Percentiles rank a stretch among this genome's conserved stretches.
These are phyloP conservation scores for Phoeniculus purpureus DNA, from an alignment of 2,797 vertebrate species.

Conservation along the genomic window DNA sequence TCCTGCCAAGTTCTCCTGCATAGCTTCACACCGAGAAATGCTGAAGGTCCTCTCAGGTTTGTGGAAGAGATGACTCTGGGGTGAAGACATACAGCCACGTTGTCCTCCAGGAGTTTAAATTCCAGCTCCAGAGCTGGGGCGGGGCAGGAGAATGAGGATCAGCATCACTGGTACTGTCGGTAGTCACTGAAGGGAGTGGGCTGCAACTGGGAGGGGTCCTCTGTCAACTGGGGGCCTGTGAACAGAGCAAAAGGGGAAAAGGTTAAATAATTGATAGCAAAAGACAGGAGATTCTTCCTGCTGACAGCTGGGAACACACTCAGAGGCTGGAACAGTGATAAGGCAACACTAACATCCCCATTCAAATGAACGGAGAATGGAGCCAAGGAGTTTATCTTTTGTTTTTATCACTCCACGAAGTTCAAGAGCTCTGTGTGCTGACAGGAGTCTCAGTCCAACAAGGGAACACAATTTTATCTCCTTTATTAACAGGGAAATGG, in stretches of 20 bases:
- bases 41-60: conserved; percentile 13
- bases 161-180: conserved; percentile 90
- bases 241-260: not conserved
- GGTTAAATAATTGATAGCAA: not conserved
- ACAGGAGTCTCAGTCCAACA: not conserved
- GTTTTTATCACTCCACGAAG: not conserved
- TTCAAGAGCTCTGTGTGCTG: not conserved
- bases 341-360: not conserved
- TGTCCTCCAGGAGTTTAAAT: conserved; percentile 6
- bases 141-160: not conserved
- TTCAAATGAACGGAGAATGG: not conserved
- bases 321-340: no score
- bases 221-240: conserved; percentile 88
- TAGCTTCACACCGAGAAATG: conserved; percentile 34
- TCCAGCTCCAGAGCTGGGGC: not conserved
- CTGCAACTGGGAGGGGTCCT: conserved; percentile 85
- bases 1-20: not conserved
- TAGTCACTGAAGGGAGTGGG: conserved; percentile 88
- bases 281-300: not conserved
- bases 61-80: not conserved
- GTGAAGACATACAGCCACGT: not conserved
- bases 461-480: not conserved
- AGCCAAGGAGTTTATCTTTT: not conserved
- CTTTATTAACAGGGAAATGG: not conserved
- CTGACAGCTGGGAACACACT: no score